These are phyloP conservation scores for Drosophila meridionalis DNA, from an alignment of 2,888 invertebrate genomes.

Conservation along the genomic window DNA sequence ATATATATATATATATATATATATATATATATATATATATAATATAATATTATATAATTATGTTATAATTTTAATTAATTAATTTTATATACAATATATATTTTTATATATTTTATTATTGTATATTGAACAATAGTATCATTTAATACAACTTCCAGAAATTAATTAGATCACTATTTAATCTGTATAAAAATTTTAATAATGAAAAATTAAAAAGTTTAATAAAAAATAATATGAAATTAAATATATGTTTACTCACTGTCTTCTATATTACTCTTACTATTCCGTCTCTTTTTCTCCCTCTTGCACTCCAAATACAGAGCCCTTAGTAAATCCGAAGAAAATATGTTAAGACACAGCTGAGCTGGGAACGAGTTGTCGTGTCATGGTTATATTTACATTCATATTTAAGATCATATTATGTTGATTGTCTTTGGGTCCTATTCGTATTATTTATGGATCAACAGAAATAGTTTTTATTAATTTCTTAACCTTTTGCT, in stretches of 20 bases:
- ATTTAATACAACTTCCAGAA: too few relatives aligned
- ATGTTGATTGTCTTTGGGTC: neutral
- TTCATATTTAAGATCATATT: neutral
- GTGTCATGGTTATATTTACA: neutral
- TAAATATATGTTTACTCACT: neutral
- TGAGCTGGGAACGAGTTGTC: neutral
- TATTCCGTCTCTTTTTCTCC: neutral
- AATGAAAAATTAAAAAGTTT: too few relatives aligned
- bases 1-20: too few relatives aligned
- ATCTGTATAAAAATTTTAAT: too few relatives aligned
- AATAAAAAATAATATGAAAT: neutral
- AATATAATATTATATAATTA: too few relatives aligned
- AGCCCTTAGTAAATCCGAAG: neutral
- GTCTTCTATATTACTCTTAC: neutral
- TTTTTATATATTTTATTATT: too few relatives aligned
- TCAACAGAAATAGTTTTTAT: conserved; percentile 36
- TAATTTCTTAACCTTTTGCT: conserved; percentile 61
- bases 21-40: too few relatives aligned
- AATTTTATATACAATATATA: too few relatives aligned
- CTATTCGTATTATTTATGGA: conserved; percentile 13
- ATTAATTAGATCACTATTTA: too few relatives aligned
- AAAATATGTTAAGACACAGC: neutral
- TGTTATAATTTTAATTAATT: too few relatives aligned
- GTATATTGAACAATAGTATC: too few relatives aligned
- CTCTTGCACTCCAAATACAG: neutral